These are phyloP conservation scores for Bemisia tabaci DNA, from an alignment of 1,140 invertebrate species.

Conservation along the genomic window DNA sequence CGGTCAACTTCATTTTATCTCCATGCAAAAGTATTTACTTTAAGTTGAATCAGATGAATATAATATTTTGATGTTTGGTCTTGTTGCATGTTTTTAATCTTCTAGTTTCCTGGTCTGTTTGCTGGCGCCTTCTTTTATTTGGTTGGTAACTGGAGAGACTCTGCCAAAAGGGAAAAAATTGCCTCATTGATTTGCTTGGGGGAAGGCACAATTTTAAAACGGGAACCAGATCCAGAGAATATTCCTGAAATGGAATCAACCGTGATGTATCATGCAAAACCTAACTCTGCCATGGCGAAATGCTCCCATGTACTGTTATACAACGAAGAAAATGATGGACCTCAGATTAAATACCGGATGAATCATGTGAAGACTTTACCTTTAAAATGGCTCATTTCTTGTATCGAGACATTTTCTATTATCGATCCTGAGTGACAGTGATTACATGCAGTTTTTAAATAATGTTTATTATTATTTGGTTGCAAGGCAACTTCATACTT, in stretches of 20 bases:
- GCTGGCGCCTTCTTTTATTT: not conserved
- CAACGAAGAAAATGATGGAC: not conserved
- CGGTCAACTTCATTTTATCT: too few relatives aligned
- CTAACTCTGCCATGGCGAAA: not conserved
- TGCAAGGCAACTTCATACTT: too few relatives aligned
- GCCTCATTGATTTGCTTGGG: not conserved
- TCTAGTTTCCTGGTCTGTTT: not conserved
- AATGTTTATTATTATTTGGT: too few relatives aligned
- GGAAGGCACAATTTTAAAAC: not conserved
- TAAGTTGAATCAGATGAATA: too few relatives aligned
- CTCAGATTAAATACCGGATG: not conserved
- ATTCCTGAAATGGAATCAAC: not conserved
- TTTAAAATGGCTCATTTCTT: not conserved
- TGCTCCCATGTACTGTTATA: not conserved
- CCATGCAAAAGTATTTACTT: too few relatives aligned
- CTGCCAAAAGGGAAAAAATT: not conserved
- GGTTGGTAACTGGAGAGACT: not conserved
- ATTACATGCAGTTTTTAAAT: too few relatives aligned
- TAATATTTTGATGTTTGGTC: too few relatives aligned
- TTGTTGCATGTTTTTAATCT: too few relatives aligned
- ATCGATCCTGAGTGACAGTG: not conserved
- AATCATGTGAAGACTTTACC: not conserved
- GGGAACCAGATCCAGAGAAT: not conserved
- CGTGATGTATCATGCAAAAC: not conserved
- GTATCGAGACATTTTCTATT: not conserved